Evolutionary conservation across 2,113 vertebrate genomes (phyloP).

Genomic region (Haemorhous mexicanus): DNA sequence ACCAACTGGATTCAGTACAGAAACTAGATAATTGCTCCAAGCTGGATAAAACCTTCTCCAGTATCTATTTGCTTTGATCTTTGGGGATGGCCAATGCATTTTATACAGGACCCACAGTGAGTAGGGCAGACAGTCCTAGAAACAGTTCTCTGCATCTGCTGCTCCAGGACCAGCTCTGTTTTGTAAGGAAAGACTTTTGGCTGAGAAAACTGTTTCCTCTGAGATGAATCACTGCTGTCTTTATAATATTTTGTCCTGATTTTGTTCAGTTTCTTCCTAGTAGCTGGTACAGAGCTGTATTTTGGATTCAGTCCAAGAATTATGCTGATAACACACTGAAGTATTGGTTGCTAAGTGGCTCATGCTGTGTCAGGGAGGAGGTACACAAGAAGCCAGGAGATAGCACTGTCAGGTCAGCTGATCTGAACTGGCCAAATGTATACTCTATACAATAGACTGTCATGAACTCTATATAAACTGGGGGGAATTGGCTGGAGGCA

Average conservation of each 20-base stretch:
- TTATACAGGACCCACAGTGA: background rate
- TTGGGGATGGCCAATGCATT: background rate
- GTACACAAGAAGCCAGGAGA: background rate
- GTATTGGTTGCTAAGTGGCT: background rate
- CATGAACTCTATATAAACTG: background rate
- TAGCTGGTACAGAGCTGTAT: background rate
- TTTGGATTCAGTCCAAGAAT: background rate
- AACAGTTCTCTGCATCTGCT: background rate
- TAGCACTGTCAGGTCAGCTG: background rate
- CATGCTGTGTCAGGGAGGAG: background rate
- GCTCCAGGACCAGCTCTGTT: background rate
- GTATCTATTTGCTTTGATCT: background rate
- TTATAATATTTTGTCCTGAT: background rate
- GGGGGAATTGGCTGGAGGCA: background rate
- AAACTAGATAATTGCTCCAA: background rate
- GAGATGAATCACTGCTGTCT: background rate
- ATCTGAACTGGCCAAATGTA: background rate
- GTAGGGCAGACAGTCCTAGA: background rate
- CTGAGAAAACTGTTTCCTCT: background rate
- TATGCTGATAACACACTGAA: background rate
- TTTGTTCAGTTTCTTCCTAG: background rate
- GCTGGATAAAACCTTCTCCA: background rate
- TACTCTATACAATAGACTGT: too few species aligned
- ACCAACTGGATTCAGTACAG: background rate
- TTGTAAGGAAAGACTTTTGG: background rate